Percentiles rank a stretch among this genome's conserved stretches.
Evolutionary conservation across 2,797 vertebrate species (phyloP).

Genomic region (Anguilla pacifica): DNA sequence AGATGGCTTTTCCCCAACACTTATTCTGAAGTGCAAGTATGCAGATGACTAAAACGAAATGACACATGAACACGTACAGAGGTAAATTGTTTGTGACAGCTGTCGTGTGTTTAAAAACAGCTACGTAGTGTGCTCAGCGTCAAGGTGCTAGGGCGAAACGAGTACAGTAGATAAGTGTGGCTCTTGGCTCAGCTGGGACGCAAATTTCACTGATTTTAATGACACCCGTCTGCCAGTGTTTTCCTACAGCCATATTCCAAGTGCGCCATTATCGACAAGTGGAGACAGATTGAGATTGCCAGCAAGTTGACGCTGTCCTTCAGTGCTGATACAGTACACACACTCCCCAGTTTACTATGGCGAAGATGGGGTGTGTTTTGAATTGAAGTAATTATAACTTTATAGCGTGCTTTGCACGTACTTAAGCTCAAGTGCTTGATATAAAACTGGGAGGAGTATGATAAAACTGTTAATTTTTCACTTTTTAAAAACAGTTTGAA

Average conservation of each 20-base stretch:
- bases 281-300: constrained; percentile 66
- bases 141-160: constrained; percentile 31
- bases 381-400: not conserved
- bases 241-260: constrained; percentile 54
- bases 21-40: constrained; percentile 26
- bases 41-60: constrained; percentile 34
- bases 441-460: not conserved
- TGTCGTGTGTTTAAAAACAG: constrained; percentile 59
- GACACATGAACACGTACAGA: constrained; percentile 31
- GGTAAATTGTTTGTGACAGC: constrained; percentile 45
- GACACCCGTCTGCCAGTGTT: constrained; percentile 60
- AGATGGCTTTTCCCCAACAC: constrained; percentile 25
- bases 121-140: constrained; percentile 41
- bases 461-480: not conserved
- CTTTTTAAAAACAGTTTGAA: too few species aligned
- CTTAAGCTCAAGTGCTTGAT: not conserved
- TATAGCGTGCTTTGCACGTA: not conserved
- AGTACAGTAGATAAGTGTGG: constrained; percentile 46
- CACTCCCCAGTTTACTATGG: not conserved
- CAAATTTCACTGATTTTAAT: constrained; percentile 61
- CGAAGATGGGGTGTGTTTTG: not conserved
- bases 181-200: constrained; percentile 52
- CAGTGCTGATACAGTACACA: constrained; percentile 9
- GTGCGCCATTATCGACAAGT: constrained; percentile 60
- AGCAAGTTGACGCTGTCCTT: constrained; percentile 49